Percentiles rank a stretch among this genome's conserved stretches.
These are phyloP conservation scores for Lasioglossum baleicum DNA, from an alignment of 1,140 invertebrate genomes.

Conservation along the genomic window DNA sequence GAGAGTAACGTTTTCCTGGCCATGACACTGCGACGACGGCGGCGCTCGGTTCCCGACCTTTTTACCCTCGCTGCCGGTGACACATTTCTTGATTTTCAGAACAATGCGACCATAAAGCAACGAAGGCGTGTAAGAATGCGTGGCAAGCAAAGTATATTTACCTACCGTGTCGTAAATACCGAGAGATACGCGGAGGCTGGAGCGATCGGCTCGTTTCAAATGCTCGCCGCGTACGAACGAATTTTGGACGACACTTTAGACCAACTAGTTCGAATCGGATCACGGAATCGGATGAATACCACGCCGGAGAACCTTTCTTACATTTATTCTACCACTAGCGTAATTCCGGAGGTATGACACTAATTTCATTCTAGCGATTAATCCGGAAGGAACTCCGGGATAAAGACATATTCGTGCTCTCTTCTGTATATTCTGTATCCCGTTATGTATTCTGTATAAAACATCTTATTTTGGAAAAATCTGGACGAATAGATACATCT, in stretches of 20 bases:
- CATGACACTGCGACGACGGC: slow-evolving; percentile 70
- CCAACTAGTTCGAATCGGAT: neutral
- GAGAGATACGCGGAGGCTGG: slow-evolving; percentile 26
- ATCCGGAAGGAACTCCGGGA: too few species aligned
- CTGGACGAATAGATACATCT: too few species aligned
- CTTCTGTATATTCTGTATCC: too few species aligned
- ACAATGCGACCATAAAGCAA: slow-evolving; percentile 77
- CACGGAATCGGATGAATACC: too few species aligned
- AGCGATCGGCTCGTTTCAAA: slow-evolving; percentile 62
- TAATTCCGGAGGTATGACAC: too few species aligned
- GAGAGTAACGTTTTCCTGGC: slow-evolving; percentile 74
- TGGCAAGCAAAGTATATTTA: slow-evolving; percentile 53
- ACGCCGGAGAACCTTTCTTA: too few species aligned
- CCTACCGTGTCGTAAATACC: slow-evolving; percentile 53
- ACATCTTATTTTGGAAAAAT: too few species aligned
- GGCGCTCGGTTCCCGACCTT: slow-evolving; percentile 69
- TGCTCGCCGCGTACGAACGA: slow-evolving; percentile 65
- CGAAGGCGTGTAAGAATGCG: slow-evolving; percentile 63
- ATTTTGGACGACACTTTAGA: slow-evolving; percentile 16
- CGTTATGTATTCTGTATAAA: too few species aligned
- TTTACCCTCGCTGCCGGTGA: slow-evolving; percentile 77
- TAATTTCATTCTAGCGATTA: too few species aligned
- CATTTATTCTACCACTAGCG: too few species aligned
- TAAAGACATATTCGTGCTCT: too few species aligned
- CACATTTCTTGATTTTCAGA: slow-evolving; percentile 79